A percentile compares a stretch with the other conserved stretches of the same genome.
phyloP scores from a whole-genome alignment of 1,140 invertebrate species.

The Tetramorium alpestre region DNA sequence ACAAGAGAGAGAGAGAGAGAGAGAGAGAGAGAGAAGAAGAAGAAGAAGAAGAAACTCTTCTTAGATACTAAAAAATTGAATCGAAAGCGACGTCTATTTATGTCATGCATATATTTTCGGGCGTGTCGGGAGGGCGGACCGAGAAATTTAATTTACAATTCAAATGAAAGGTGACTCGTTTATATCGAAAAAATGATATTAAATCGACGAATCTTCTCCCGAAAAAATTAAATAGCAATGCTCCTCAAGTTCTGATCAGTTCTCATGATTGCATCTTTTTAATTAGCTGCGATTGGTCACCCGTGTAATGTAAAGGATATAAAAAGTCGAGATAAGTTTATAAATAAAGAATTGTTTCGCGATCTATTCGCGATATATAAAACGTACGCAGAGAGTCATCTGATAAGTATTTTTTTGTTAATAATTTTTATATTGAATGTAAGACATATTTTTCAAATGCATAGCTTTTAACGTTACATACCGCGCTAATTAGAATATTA shows the following conservation, averaged over 20 bases:
- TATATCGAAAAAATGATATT: slow-evolving; percentile 37
- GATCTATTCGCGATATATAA: not conserved
- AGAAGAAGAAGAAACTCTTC: not conserved
- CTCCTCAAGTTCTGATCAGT: not conserved
- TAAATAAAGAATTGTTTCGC: not conserved
- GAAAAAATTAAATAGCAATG: slow-evolving; percentile 5
- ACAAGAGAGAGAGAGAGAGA: not conserved
- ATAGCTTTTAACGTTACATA: not conserved
- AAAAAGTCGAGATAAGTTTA: not conserved
- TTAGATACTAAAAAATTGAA: slow-evolving; percentile 1
- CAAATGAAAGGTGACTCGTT: slow-evolving; percentile 32
- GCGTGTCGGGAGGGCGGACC: not conserved
- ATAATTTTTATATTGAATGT: not conserved
- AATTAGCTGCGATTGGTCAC: slow-evolving; percentile 31
- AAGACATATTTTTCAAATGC: not conserved
- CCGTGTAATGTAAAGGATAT: not conserved
- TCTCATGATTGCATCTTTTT: not conserved
- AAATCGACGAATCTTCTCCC: slow-evolving; percentile 10
- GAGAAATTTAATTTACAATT: slow-evolving; percentile 50
- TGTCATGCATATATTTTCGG: slow-evolving; percentile 37
- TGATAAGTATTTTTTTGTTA: not conserved
- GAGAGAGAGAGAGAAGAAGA: not conserved
- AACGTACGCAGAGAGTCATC: not conserved
- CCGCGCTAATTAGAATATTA: not conserved
- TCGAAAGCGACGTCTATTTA: slow-evolving; percentile 28